Percentiles rank a stretch among this genome's conserved stretches.
phyloP scores from a whole-genome alignment of 2,888 invertebrate genomes.

The Neelides folsomi region DNA sequence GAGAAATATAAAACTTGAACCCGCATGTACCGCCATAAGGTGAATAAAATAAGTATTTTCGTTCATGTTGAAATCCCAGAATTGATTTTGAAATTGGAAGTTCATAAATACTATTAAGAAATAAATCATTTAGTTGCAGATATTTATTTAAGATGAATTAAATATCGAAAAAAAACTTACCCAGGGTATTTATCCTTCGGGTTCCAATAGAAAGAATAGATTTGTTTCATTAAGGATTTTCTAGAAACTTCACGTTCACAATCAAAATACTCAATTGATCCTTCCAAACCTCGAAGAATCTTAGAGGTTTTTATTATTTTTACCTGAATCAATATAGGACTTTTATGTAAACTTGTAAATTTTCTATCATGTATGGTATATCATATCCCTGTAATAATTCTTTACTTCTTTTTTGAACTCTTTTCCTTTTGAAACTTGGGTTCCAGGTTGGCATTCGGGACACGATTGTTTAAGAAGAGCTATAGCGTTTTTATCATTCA shows the following conservation, averaged over 20 bases:
- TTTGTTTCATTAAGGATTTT: conserved; percentile 11
- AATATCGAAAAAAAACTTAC: conserved; percentile 11
- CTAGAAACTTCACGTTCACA: conserved; percentile 28
- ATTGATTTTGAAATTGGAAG: conserved; percentile 9
- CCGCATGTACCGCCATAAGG: conserved; percentile 28
- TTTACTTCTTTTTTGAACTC: conserved; percentile 18
- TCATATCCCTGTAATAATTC: neutral
- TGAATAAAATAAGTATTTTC: conserved; percentile 16
- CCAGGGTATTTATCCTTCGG: conserved; percentile 22
- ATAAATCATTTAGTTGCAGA: no score
- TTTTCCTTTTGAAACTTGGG: conserved; percentile 37
- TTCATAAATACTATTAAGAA: conserved; percentile 17
- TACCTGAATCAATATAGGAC: no score
- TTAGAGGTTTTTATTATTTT: conserved; percentile 6
- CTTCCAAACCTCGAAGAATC: conserved; percentile 13
- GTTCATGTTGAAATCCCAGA: conserved; percentile 18
- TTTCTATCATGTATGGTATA: no score
- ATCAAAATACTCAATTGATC: conserved; percentile 20
- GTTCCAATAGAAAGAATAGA: conserved; percentile 13
- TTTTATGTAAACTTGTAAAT: no score
- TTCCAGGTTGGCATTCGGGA: conserved; percentile 34
- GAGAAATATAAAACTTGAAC: conserved; percentile 4
- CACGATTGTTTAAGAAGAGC: conserved; percentile 30
- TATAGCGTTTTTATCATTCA: conserved; percentile 13
- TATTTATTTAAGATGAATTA: no score